Conservation (phyloP, 2,888 invertebrate species). For the Empis livida region DNA sequence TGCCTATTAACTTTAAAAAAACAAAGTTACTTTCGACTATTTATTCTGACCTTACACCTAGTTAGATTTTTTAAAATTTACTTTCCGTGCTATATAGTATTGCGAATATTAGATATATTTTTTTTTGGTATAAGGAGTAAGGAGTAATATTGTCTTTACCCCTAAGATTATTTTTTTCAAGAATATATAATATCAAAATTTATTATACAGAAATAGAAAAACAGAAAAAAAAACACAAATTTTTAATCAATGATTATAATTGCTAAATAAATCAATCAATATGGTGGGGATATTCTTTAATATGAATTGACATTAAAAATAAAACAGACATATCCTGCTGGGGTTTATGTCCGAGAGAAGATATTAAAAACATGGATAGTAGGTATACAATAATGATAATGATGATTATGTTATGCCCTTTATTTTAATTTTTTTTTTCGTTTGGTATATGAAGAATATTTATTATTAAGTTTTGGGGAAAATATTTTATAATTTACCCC, state of each 20-base stretch:
- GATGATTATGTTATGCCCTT: neutral
- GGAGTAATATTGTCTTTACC: too few relatives aligned
- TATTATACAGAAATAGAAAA: too few relatives aligned
- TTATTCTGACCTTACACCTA: too few relatives aligned
- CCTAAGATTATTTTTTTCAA: too few relatives aligned
- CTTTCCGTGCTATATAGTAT: too few relatives aligned
- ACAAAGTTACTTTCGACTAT: too few relatives aligned
- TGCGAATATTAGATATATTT: too few relatives aligned
- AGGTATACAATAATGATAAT: neutral
- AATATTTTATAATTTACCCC: conserved; percentile 4
- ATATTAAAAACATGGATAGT: neutral
- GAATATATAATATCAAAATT: too few relatives aligned
- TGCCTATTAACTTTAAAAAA: too few relatives aligned
- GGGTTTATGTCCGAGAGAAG: neutral
- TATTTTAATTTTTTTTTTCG: conserved; percentile 11
- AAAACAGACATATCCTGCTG: conserved; percentile 1
- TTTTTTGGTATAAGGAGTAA: too few relatives aligned
- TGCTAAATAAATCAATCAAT: conserved; percentile 28
- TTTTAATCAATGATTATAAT: conserved; percentile 28
- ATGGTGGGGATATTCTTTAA: conserved; percentile 20
- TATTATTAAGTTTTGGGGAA: neutral
- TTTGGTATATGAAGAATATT: conserved; percentile 8
- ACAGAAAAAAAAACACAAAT: conserved; percentile 8
- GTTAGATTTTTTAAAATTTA: too few relatives aligned
- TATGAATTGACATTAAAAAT: conserved; percentile 20